Evolutionary conservation across 1,140 invertebrate genomes (phyloP), one percentile per base, ranked within the genome.

Genomic region (Brachionus asplanchnoidis): DNA sequence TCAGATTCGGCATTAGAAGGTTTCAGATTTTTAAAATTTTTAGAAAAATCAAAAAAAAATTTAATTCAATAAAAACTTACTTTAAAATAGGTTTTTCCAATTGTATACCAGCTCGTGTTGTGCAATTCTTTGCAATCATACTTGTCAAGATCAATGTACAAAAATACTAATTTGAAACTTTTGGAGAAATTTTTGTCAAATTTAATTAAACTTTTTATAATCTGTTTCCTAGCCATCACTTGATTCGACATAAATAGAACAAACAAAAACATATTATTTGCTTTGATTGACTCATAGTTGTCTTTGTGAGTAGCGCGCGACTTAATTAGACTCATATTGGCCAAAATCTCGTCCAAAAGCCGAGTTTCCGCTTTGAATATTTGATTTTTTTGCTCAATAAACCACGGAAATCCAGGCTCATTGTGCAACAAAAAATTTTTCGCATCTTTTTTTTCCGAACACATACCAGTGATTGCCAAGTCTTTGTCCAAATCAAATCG

Each of bases 261-360:
- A 40, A 40, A 73, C n/a, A 73, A 20, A 73, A 73, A 73, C n/a
- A 42, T 42, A 73, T 42, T n/a, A 1, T 20, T 40, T 7, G 2
- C 42, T 20, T 73, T 73, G 11, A 73, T 73, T 73, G 36, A 73
- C 6, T 73, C 68, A 17, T 36, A 42, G 36, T n/a, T 73, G 17
- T 73, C 68, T 42, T 73, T 42, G 17, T 1, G 17, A 40, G 14
- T 3, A 40, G 32, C n/a, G 7, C 40, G 32, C 36, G 8, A 32
- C 14, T 68, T 73, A 17, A 73, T 73, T 40, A 8, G 68, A 73
- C 8, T 73, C 68, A 73, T 73, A 73, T 73, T 73, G 12, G 40
- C 40, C 17, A 73, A 20, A 42, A 73, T 40, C n/a, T 73, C 68
- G 40, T 73, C 68, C 17, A 73, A 42, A 7, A 73, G 5, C 2